A percentile compares a stretch with the other conserved stretches of the same genome.
These are phyloP conservation scores for Dolichallabes microphthalmus DNA, from an alignment of 2,113 vertebrate genomes.

Conservation along the genomic window DNA sequence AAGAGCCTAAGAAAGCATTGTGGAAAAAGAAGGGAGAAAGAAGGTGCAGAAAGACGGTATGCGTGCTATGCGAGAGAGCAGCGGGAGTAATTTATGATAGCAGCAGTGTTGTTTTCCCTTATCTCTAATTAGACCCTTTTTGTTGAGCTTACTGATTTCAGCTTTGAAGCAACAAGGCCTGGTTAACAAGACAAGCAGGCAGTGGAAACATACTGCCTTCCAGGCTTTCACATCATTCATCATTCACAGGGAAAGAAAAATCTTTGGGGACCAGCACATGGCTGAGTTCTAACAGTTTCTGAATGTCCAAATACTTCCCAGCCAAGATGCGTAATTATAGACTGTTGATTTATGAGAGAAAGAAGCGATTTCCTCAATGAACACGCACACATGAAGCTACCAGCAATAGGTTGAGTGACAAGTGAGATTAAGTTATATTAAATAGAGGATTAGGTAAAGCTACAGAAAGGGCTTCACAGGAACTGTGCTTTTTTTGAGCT, in stretches of 20 bases:
- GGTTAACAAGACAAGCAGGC: constrained; percentile 53
- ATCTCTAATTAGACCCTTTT: constrained; percentile 57
- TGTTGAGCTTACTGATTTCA: constrained; percentile 50
- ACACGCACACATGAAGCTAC: not conserved
- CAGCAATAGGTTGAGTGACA: not conserved
- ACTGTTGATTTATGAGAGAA: constrained; percentile 34
- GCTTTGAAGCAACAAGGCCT: constrained; percentile 42
- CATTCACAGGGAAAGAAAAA: constrained; percentile 36
- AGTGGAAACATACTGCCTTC: constrained; percentile 26
- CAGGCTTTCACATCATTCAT: constrained; percentile 44
- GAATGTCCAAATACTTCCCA: constrained; percentile 38
- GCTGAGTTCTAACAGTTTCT: constrained; percentile 24
- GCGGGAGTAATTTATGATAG: constrained; percentile 54
- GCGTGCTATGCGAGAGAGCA: constrained; percentile 25
- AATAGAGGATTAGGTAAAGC: constrained; percentile 4
- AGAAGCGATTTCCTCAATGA: constrained; percentile 29
- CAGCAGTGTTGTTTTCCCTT: constrained; percentile 55
- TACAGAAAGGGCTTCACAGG: not conserved
- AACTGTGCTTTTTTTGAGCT: not conserved
- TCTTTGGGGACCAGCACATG: constrained; percentile 37
- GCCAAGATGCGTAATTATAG: constrained; percentile 39
- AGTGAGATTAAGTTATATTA: not conserved
- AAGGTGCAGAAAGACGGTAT: constrained; percentile 3
- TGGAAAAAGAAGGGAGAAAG: not conserved
- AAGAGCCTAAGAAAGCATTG: constrained; percentile 38